phyloP scores from a whole-genome alignment of 2,888 invertebrate genomes.

The Drosophila anomalata region DNA sequence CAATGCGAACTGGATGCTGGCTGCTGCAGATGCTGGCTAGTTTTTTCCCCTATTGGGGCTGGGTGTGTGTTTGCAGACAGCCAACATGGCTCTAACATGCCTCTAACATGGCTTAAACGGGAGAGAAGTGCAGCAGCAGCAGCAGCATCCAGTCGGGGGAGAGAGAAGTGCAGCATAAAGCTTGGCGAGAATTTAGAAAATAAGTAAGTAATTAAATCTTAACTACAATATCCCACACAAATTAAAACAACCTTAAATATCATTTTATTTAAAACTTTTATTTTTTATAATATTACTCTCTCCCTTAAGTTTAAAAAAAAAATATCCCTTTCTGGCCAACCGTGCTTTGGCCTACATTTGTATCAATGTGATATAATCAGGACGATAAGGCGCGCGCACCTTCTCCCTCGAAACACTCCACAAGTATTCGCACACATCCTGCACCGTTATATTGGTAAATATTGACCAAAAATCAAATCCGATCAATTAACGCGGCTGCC shows the following conservation, averaged over 20 bases:
- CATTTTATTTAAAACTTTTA: too few species aligned
- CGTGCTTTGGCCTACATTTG: slow-evolving; percentile 79
- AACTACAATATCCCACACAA: neutral
- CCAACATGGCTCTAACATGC: slow-evolving; percentile 27
- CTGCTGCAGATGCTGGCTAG: slow-evolving; percentile 30
- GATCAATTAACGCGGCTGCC: slow-evolving; percentile 24
- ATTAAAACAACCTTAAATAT: too few species aligned
- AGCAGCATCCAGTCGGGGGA: neutral
- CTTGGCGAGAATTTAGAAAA: slow-evolving; percentile 14
- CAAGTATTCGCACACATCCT: slow-evolving; percentile 65
- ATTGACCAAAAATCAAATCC: slow-evolving; percentile 30
- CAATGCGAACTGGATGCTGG: slow-evolving; percentile 53
- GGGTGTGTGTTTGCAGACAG: slow-evolving; percentile 48
- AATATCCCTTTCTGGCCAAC: slow-evolving; percentile 17
- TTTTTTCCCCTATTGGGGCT: slow-evolving; percentile 46
- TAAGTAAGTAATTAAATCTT: slow-evolving; percentile 19
- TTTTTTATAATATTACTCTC: neutral
- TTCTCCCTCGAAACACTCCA: slow-evolving; percentile 58
- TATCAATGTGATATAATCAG: slow-evolving; percentile 75
- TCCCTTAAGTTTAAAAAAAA: neutral
- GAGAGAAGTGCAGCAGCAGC: slow-evolving; percentile 24
- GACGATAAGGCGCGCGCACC: slow-evolving; percentile 68
- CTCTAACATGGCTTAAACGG: slow-evolving; percentile 15
- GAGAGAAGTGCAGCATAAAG: slow-evolving; percentile 34
- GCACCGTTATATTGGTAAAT: slow-evolving; percentile 32